These are phyloP conservation scores for Pemphigus obesinymphae DNA, from an alignment of 1,140 invertebrate genomes.

Conservation along the genomic window DNA sequence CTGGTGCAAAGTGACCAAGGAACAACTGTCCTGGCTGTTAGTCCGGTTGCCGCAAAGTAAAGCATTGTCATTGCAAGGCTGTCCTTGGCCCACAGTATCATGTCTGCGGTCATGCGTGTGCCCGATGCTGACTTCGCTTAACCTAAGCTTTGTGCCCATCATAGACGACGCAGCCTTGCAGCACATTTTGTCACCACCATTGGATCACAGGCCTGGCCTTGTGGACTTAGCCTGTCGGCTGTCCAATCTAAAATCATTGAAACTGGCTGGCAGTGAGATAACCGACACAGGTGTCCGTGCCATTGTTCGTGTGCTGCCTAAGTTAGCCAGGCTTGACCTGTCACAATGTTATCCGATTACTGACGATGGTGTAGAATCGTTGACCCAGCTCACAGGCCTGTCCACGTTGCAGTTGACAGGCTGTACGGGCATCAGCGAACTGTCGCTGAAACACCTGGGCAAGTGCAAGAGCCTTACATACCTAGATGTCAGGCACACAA, in stretches of 20 bases:
- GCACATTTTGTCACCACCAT: background rate
- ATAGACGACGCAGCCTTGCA: slow-evolving; percentile 1
- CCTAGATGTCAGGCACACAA: background rate
- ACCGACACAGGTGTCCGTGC: background rate
- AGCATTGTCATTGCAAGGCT: slow-evolving; percentile 16
- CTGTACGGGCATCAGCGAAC: slow-evolving; percentile 8
- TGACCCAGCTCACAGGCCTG: background rate
- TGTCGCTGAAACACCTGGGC: background rate
- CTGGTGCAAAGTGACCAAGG: slow-evolving; percentile 25
- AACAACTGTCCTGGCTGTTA: slow-evolving; percentile 12
- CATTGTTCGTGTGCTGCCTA: background rate
- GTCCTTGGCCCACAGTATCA: slow-evolving; percentile 3
- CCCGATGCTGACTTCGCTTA: background rate
- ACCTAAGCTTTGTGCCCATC: slow-evolving; percentile 23
- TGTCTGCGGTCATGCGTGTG: slow-evolving; percentile 20
- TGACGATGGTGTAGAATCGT: background rate
- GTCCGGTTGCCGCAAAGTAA: slow-evolving; percentile 24
- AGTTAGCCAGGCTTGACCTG: slow-evolving; percentile 2
- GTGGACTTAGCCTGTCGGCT: slow-evolving; percentile 8
- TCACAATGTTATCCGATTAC: slow-evolving; percentile 15
- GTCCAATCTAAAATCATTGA: slow-evolving; percentile 18
- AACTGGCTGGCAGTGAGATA: background rate
- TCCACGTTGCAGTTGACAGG: slow-evolving; percentile 18
- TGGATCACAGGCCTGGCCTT: slow-evolving; percentile 8
- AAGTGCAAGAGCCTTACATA: slow-evolving; percentile 10